These are phyloP conservation scores for Drosophila acutilabella DNA, from an alignment of 2,888 invertebrate species.

Conservation along the genomic window DNA sequence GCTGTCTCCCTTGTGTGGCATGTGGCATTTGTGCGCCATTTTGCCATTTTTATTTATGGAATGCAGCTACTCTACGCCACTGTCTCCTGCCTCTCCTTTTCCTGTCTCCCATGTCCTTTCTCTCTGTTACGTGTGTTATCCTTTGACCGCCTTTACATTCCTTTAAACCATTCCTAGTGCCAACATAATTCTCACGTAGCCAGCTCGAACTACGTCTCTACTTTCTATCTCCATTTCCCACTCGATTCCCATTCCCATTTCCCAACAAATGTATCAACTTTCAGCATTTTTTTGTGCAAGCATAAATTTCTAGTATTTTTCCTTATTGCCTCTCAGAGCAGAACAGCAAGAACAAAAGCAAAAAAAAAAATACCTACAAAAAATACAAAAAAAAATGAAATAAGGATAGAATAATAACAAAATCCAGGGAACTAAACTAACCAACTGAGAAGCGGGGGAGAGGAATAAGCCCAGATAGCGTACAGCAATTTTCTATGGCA, in stretches of 20 bases:
- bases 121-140: conserved; percentile 63
- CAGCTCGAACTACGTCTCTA: conserved; percentile 34
- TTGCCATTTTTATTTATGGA: conserved; percentile 77
- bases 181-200: conserved; percentile 76
- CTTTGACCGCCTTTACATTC: conserved; percentile 57
- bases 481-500: conserved; percentile 62
- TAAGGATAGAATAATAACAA: conserved; percentile 46
- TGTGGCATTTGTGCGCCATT: conserved; percentile 72
- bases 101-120: conserved; percentile 15
- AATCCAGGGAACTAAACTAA: conserved; percentile 57
- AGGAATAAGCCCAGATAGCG: conserved; percentile 47
- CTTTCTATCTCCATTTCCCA: conserved; percentile 9
- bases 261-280: conserved; percentile 62
- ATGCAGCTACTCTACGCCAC: conserved; percentile 72
- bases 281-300: conserved; percentile 54
- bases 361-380: conserved; percentile 2
- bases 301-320: conserved; percentile 75
- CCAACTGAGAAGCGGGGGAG: conserved; percentile 35
- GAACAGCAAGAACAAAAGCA: neutral
- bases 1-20: conserved; percentile 29
- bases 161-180: conserved; percentile 64
- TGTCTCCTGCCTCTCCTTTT: conserved; percentile 16
- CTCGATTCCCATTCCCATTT: conserved; percentile 8
- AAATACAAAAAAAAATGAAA: conserved; percentile 19
- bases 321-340: conserved; percentile 48